Evolutionary conservation across 2,888 invertebrate species (phyloP).

Genomic region (Erebia epiphron): DNA sequence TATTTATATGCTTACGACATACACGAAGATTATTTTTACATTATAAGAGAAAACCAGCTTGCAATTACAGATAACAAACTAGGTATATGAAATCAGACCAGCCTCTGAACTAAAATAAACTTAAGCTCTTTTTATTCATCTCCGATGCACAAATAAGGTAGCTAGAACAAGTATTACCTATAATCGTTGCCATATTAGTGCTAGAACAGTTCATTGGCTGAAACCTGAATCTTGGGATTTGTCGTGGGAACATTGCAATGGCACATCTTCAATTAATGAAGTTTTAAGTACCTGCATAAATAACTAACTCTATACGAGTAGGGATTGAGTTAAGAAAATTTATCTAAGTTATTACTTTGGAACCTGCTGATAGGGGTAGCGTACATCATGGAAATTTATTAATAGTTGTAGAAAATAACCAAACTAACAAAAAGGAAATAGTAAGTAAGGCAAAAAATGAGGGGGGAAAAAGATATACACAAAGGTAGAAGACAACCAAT

Average conservation of each 20-base stretch:
- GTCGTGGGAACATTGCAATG: slow-evolving; percentile 25
- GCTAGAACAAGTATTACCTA: slow-evolving; percentile 32
- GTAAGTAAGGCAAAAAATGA: too few relatives aligned
- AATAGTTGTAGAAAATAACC: too few relatives aligned
- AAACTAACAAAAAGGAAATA: too few relatives aligned
- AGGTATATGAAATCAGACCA: not conserved
- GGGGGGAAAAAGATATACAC: too few relatives aligned
- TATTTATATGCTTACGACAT: not conserved
- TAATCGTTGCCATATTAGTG: slow-evolving; percentile 16
- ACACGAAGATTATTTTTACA: too few relatives aligned
- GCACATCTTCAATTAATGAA: not conserved
- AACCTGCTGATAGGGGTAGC: too few relatives aligned
- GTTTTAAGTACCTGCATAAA: not conserved
- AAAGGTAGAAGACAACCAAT: too few relatives aligned
- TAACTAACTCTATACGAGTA: too few relatives aligned
- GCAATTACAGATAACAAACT: not conserved
- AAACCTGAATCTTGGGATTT: slow-evolving; percentile 17
- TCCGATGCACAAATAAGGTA: slow-evolving; percentile 19
- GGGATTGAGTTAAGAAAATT: too few relatives aligned
- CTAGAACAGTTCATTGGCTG: slow-evolving; percentile 28
- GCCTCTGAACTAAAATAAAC: not conserved
- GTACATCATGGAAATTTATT: too few relatives aligned
- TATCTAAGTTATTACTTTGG: too few relatives aligned
- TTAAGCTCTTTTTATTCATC: slow-evolving; percentile 1
- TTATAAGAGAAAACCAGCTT: not conserved